Conservation (phyloP, 2,888 invertebrate species). For the Cephus pulcher region DNA sequence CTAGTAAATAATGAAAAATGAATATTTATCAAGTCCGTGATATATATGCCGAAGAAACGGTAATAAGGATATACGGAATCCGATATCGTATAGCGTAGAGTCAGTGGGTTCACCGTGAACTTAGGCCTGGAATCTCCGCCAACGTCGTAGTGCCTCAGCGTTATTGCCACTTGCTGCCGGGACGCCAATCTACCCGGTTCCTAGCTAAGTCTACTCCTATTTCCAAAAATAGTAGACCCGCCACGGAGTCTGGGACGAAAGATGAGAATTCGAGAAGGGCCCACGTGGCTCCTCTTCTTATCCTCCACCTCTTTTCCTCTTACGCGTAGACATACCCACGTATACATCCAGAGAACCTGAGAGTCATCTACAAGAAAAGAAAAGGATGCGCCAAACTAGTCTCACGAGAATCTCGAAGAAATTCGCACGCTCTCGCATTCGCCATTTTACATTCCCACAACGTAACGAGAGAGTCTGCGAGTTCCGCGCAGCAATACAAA, state of each 20-base stretch:
- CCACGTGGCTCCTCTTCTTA: not conserved
- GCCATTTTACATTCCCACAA: not conserved
- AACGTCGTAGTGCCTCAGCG: not conserved
- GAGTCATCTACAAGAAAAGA: not conserved
- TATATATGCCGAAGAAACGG: not conserved
- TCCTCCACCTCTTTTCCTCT: not conserved
- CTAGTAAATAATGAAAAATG: not conserved
- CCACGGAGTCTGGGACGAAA: not conserved
- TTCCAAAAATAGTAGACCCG: not conserved
- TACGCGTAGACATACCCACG: not conserved
- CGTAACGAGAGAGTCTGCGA: constrained; percentile 12
- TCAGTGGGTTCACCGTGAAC: not conserved
- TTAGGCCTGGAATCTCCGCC: not conserved
- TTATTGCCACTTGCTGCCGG: not conserved
- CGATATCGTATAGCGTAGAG: not conserved
- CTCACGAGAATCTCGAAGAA: not conserved
- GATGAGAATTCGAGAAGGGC: not conserved
- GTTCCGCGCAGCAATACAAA: not conserved
- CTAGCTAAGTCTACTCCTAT: not conserved
- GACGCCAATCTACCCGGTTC: not conserved
- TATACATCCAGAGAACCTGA: not conserved
- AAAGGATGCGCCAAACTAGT: not conserved
- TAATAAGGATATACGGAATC: not conserved
- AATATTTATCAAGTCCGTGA: not conserved
- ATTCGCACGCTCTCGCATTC: not conserved